phyloP scores from a whole-genome alignment of 2,888 invertebrate species.

The Argynnis bischoffii region DNA sequence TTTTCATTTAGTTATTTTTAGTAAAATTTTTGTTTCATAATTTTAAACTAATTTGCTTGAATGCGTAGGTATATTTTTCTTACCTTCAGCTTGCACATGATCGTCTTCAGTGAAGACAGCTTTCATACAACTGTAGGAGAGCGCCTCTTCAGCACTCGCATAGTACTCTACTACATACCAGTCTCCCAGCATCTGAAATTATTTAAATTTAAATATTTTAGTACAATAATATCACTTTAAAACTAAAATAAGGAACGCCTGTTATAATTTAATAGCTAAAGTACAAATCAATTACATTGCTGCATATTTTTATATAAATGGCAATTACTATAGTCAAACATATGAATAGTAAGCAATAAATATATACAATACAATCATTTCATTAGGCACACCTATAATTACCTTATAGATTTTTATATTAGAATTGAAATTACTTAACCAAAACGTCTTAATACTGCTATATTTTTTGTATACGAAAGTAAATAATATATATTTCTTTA shows the following conservation, averaged over 20 bases:
- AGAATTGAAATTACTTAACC: no score
- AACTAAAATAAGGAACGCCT: slow-evolving; percentile 16
- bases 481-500: background rate
- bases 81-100: slow-evolving; percentile 68
- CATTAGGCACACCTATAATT: no score
- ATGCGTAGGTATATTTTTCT: slow-evolving; percentile 7
- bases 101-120: slow-evolving; percentile 85
- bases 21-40: background rate
- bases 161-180: slow-evolving; percentile 95
- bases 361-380: no score
- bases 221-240: background rate
- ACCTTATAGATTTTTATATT: no score
- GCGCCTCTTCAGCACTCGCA: slow-evolving; percentile 93
- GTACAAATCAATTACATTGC: background rate
- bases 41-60: background rate
- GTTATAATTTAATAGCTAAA: slow-evolving; percentile 16
- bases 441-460: no score
- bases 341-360: background rate
- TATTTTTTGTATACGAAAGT: background rate
- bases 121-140: slow-evolving; percentile 93
- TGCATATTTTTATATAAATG: background rate
- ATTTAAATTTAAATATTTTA: slow-evolving; percentile 1
- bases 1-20: no score
- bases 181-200: slow-evolving; percentile 87
- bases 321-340: background rate